Evolutionary conservation across 1,140 invertebrate species (phyloP), one percentile per base, ranked within the genome.

Genomic region (Babylonia areolata): DNA sequence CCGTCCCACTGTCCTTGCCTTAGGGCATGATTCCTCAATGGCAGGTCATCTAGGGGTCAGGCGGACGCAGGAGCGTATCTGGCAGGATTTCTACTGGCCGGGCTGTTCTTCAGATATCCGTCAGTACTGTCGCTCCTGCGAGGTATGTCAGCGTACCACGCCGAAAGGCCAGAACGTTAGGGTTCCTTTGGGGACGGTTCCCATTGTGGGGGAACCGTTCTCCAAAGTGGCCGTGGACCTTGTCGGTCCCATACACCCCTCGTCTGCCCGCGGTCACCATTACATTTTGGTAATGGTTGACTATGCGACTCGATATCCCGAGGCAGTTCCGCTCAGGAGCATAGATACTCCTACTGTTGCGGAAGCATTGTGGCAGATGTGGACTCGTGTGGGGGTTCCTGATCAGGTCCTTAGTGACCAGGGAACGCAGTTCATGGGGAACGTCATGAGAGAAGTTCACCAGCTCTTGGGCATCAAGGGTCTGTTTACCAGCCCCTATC

Each of bases 341-440:
- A 88, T 88, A 5, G 81, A 84, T 17, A 86, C 84, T 31, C 80
- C 54, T 39, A 64, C 40, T 0, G 87, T 88, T 2, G 81, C 87
- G 17, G 87, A 88, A 79, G 87, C 84, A 9, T 71, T 88, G 64
- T 40, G 71, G 37, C 28, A 40, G 39, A 75, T 94, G 15, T 94
- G 95, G 90, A 86, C 89, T 3, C 88, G 89, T 69, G 90, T 93
- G 85, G 95, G 94, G 3, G 31, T 80, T 12, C 94, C 94, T 17
- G 71, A 92, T 58, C 90, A 89, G 64, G 80, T 85, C 33, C 69
- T 77, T 23, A 31, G 0, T 28, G 46, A 81, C 58, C 42, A 37
- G 42, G 80, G 46, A 31, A 81, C 80, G 15, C 80, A 81, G 31
- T 81, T 81, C 35, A 81, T 58, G 20, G 40, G 37, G 2, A 12